Evolutionary conservation across 2,113 vertebrate species (phyloP), one percentile per base, ranked within the genome.

Genomic region (Melanotaenia duboulayi): DNA sequence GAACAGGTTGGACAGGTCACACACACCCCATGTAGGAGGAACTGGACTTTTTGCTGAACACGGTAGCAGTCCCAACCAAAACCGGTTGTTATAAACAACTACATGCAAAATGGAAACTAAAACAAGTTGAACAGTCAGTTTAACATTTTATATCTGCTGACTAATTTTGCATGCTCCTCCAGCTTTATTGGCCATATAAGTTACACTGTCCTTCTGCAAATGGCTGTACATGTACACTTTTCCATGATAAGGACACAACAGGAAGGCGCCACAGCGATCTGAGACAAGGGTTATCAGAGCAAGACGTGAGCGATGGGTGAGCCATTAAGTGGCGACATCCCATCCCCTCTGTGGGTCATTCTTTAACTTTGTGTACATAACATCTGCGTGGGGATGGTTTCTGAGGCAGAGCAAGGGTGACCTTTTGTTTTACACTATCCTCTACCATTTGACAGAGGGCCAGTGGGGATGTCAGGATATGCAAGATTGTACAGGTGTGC

Each of bases 191-290:
- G 7, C 20, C 8, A 25, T 70, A 61, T 65, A 61, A n/a, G 64
- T 74, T 55, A 69, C 62, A 11, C 7, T 37, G 69, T 48, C 39
- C 71, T 37, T 55, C 39, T 61, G 24, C 32, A 35, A 65, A 85
- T 58, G 35, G 14, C 44, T 57, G 48, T 19, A 35, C 4, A 14
- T 69, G 71, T 46, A 57, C 57, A 76, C 44, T 63, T 81, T 69
- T 60, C 44, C 73, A 77, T 62, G 37, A 74, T 76, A 65, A 78
- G 51, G 73, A 71, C 54, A 75, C 56, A 83, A 87, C 62, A 80
- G 74, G 20, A 80, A 63, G 76, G 54, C 22, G 19, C 22, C 50
- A n/a, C 64, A 55, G 56, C 55, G 72, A 71, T 46, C 48, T 0
- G 39, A 68, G 76, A 68, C 66, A 74, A 78, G 61, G 60, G 67